Base-by-base conservation (phyloP, 2,113 vertebrate species). In the Chunga burmeisteri region DNA sequence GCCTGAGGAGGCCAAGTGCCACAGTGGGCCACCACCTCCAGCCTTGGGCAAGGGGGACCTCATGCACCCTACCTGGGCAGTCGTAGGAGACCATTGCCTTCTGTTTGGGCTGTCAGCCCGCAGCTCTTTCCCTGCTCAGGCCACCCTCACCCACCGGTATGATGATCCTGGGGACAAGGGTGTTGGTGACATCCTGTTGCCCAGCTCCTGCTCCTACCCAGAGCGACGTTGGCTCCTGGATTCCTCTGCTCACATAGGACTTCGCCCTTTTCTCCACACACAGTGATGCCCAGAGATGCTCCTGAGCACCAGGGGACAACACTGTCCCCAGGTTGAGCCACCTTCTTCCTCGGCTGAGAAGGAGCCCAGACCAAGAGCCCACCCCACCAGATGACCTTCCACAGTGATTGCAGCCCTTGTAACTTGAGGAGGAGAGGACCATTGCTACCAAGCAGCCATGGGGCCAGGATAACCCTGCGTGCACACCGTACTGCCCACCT, bases 171-270 rank as follows among this genome's bases (percentile, higher is more conserved):
- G 26, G 9, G 9, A 44, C 1, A 0, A 61, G 40, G 46, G 34
- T 67, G 26, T 72, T 67, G 67, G 23, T 68, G 67, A 18, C 34
- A 34, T 50, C 40, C 40, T 47, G 11, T 32, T 36, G 20, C 26
- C 49, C 0, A 0, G 26, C 14, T 40, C 36, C 55, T 47, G 40
- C 75, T 82, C 36, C 72, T 91, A 5, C 7, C 29, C 52, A 32
- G n/a, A 50, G 19, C 0, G 0, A 47, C 0, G 0, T 0, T 32
- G 47, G 32, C 16, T 73, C 58, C 53, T 63, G 85, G 67, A 91
- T 88, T 81, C 61, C 34, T 91, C 38, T 84, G 61, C 16, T 81
- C 25, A 9, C 0, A 0, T 11, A 21, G 63, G 67, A 62, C 59
- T 89, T 78, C 20, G 5, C 2, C 32, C 8, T 46, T 32, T 7